A percentile compares a stretch with the other conserved stretches of the same genome.
These are phyloP conservation scores for Pterois miles DNA, from an alignment of 2,797 vertebrate genomes.

Conservation along the genomic window DNA sequence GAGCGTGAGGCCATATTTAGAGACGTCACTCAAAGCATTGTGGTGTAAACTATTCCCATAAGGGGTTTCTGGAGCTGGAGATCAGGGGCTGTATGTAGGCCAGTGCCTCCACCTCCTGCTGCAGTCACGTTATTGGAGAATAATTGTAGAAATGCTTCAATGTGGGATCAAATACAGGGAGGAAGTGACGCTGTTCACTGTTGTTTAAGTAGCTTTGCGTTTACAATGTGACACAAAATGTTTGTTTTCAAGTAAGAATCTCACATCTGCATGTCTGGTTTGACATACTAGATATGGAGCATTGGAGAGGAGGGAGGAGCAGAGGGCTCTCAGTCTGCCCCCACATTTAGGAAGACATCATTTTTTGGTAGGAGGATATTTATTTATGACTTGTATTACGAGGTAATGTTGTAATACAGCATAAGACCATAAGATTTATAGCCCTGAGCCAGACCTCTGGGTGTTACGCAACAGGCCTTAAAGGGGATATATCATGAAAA, in stretches of 20 bases:
- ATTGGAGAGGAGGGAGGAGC: not conserved
- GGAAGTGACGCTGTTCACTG: not conserved
- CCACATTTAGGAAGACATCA: not conserved
- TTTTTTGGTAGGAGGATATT: not conserved
- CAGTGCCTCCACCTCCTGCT: slow-evolving; percentile 37
- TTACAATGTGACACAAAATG: not conserved
- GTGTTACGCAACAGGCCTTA: not conserved
- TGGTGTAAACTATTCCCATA: slow-evolving; percentile 19
- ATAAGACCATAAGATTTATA: not conserved
- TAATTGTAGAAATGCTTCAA: not conserved
- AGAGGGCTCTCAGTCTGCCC: not conserved
- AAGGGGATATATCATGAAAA: not conserved
- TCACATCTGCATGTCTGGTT: not conserved
- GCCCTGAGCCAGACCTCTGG: not conserved
- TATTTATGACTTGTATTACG: not conserved
- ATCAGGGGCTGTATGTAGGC: slow-evolving; percentile 61
- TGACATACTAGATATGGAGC: not conserved
- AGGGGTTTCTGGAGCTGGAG: slow-evolving; percentile 48
- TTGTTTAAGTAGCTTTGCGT: not conserved
- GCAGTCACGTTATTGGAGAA: slow-evolving; percentile 3
- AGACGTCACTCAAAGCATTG: slow-evolving; percentile 45
- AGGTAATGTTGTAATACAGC: not conserved
- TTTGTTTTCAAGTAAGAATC: not conserved
- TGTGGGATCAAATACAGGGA: slow-evolving; percentile 5
- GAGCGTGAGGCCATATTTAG: slow-evolving; percentile 43